Conservation (phyloP, 2,113 vertebrate genomes). For the Vulpes ferrilata region DNA sequence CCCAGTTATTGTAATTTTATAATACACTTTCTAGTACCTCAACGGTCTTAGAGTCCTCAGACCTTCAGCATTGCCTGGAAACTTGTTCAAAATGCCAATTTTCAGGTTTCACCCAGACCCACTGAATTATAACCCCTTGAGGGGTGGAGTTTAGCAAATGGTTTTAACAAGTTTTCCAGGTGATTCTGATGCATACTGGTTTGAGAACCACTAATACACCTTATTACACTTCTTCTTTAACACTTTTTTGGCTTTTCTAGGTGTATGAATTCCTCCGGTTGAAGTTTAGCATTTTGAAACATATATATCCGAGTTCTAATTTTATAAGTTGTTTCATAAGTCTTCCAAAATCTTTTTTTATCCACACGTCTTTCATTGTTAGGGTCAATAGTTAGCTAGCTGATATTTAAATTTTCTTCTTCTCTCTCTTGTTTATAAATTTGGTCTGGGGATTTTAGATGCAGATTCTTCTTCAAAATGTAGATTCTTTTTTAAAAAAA, state of each 20-base stretch:
- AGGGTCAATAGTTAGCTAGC: not conserved
- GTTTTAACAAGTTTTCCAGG: not conserved
- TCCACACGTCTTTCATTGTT: not conserved
- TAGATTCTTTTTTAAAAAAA: not conserved
- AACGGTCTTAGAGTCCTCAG: not conserved
- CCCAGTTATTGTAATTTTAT: not conserved
- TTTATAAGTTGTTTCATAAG: not conserved
- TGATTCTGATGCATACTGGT: not conserved
- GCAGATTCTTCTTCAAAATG: not conserved
- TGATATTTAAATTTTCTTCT: not conserved
- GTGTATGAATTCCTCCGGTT: not conserved
- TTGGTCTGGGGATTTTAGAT: not conserved
- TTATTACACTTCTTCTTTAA: not conserved
- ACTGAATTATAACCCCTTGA: not conserved
- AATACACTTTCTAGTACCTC: not conserved
- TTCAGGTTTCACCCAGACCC: not conserved
- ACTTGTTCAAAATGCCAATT: not conserved
- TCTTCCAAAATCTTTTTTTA: not conserved
- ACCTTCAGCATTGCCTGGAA: not conserved
- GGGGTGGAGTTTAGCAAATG: not conserved
- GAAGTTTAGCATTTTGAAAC: not conserved
- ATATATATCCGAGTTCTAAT: not conserved
- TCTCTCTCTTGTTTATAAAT: not conserved
- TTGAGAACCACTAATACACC: not conserved
- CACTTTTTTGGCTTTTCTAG: not conserved